Base-by-base conservation (phyloP, 2,797 vertebrate species). In the Ispidina lecontei region DNA sequence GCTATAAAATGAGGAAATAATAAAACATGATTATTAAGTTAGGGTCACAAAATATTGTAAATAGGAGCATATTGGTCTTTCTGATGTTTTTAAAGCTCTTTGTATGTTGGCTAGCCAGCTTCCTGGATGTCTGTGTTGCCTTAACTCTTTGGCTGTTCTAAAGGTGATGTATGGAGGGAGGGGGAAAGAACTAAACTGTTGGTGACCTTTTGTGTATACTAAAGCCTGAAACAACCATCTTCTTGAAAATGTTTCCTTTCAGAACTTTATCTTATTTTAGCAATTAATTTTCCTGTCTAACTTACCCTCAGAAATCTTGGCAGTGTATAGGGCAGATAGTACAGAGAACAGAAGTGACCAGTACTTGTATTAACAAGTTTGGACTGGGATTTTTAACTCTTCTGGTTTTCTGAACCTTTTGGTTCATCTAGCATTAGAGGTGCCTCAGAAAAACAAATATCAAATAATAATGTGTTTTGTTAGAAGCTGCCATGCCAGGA, bases 21-120 rank as follows among this genome's bases (percentile, higher is more conserved):
- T 93, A 73, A 91, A 88, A 89, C 89, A 91, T 26, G 78, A 71
- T 92, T 64, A 94, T 92, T 77, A 72, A 76, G 76, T 91, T 84
- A 95, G 76, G 90, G 94, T 96, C 78, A 92, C 70, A 91, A 89
- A 96, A 93, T 84, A 77, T 11, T 77, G 86, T 87, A 91, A 93
- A 91, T 84, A 80, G 68, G 29, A 92, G 73, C 91, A 91, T 94
- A 90, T 90, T 96, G 81, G 84, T 46, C 77, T 85, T 73, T 93
- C 73, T 89, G 64, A 26, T 89, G 37, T 62, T 59, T 77, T 89
- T 52, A 49, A 88, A 81, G 39, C 28, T 46, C 52, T 93, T 65
- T 65, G 28, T 13, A 8, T 56, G 67, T 54, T 92, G 91, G 67
- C 72, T 84, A 43, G 65, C 47, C 56, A 72, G 60, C 59, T 91